A percentile compares a stretch with the other conserved stretches of the same genome.
Conservation (phyloP, 2,797 vertebrate genomes). For the Garrulus glandarius region DNA sequence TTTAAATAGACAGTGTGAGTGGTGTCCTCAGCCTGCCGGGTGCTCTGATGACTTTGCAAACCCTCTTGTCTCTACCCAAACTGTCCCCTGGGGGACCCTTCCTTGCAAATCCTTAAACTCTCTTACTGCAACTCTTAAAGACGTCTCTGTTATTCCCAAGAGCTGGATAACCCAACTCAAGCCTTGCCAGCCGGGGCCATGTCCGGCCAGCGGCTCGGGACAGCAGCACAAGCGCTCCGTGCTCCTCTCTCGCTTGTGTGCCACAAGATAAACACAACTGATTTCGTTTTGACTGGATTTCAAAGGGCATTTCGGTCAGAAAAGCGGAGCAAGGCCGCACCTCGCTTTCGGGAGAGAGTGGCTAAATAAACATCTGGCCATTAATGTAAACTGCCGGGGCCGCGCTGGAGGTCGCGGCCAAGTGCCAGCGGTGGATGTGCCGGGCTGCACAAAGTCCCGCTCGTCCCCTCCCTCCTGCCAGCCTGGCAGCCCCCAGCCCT, state of each 20-base stretch:
- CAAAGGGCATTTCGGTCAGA: conserved; percentile 26
- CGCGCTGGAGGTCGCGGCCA: not conserved
- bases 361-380: conserved; percentile 29
- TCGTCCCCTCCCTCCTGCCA: not conserved
- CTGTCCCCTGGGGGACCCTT: not conserved
- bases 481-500: not conserved
- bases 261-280: conserved; percentile 7
- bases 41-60: not conserved
- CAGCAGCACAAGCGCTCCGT: not conserved
- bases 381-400: not conserved
- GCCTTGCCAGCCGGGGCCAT: not conserved
- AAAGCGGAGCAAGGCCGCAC: conserved; percentile 37
- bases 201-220: not conserved
- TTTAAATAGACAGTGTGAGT: not conserved
- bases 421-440: conserved; percentile 48
- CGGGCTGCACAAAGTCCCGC: not conserved
- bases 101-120: not conserved
- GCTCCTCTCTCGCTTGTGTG: not conserved
- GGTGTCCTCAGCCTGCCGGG: not conserved
- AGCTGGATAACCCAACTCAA: not conserved
- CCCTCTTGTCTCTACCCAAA: rapidly evolving
- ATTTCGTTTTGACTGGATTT: not conserved
- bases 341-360: not conserved
- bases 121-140: not conserved
- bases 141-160: not conserved